Percentiles rank a stretch among this genome's conserved stretches.
Conservation (phyloP, 92 coral and sea anemone genomes). For the Parazoanthus darwini region DNA sequence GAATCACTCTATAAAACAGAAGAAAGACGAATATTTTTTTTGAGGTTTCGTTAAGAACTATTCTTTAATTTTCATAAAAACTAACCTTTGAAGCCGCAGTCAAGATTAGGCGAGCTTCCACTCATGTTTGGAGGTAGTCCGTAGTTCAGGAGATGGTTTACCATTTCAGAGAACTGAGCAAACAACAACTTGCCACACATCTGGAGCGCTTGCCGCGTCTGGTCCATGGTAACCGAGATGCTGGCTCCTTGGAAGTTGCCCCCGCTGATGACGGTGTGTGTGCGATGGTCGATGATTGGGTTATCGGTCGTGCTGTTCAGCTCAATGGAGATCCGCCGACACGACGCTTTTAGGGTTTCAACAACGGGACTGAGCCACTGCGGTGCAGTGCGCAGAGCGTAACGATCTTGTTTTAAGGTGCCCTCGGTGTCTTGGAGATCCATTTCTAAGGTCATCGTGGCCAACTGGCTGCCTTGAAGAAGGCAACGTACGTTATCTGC, state of each 20-base stretch:
- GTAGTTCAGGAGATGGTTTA: conserved; percentile 41
- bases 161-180: conserved; percentile 52
- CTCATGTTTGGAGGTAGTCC: conserved; percentile 54
- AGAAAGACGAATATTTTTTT: neutral
- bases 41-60: too few relatives aligned
- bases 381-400: conserved; percentile 52
- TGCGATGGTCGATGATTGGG: conserved; percentile 49
- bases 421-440: conserved; percentile 34
- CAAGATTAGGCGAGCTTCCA: conserved; percentile 46
- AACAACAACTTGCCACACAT: conserved; percentile 53
- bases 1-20: neutral
- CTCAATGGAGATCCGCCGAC: conserved; percentile 42
- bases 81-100: conserved; percentile 54
- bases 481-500: conserved; percentile 39
- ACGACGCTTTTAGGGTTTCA: conserved; percentile 46
- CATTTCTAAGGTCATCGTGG: conserved; percentile 43
- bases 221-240: conserved; percentile 54
- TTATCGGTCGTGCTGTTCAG: conserved; percentile 51
- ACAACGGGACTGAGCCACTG: conserved; percentile 56
- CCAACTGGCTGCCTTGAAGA: conserved; percentile 45
- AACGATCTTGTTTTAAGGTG: conserved; percentile 50
- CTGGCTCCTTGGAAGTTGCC: conserved; percentile 58
- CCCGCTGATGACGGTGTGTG: conserved; percentile 22
- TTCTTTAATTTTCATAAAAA: too few relatives aligned
- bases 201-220: conserved; percentile 52